These are phyloP conservation scores for Hippocampus kuda DNA, from an alignment of 2,797 vertebrate genomes.

Conservation along the genomic window DNA sequence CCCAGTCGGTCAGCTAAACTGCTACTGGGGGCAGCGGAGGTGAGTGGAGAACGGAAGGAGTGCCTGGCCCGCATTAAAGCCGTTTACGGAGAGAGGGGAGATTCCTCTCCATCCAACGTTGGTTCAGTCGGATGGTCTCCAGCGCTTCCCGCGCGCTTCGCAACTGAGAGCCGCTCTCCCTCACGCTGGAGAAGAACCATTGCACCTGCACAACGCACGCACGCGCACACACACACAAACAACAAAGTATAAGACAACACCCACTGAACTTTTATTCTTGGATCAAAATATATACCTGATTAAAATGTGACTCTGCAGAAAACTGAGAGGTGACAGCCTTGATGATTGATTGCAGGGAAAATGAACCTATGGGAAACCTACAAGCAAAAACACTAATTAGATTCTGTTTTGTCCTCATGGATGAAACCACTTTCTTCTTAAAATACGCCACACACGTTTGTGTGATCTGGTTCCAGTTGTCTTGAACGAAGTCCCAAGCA, in stretches of 20 bases:
- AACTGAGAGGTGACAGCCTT: slow-evolving; percentile 77
- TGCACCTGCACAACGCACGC: slow-evolving; percentile 66
- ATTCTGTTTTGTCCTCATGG: slow-evolving; percentile 1
- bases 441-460: slow-evolving; percentile 73
- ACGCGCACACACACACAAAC: not conserved
- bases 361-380: slow-evolving; percentile 86
- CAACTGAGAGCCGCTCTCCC: slow-evolving; percentile 75
- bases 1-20: slow-evolving; percentile 6
- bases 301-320: slow-evolving; percentile 76
- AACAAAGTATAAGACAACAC: not conserved
- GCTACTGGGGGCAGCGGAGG: not conserved
- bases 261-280: not conserved
- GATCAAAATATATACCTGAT: slow-evolving; percentile 64
- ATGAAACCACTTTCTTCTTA: not conserved
- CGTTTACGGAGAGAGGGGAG: slow-evolving; percentile 56
- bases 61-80: slow-evolving; percentile 50
- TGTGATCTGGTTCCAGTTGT: slow-evolving; percentile 84
- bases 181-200: slow-evolving; percentile 79
- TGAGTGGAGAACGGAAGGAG: slow-evolving; percentile 3
- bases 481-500: slow-evolving; percentile 92
- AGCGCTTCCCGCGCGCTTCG: slow-evolving; percentile 76
- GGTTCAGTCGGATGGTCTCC: slow-evolving; percentile 83
- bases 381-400: slow-evolving; percentile 3
- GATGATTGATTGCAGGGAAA: slow-evolving; percentile 78
- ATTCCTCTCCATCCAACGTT: slow-evolving; percentile 81